phyloP scores from a whole-genome alignment of 2,888 invertebrate species.

The Cactoblastis cactorum region DNA sequence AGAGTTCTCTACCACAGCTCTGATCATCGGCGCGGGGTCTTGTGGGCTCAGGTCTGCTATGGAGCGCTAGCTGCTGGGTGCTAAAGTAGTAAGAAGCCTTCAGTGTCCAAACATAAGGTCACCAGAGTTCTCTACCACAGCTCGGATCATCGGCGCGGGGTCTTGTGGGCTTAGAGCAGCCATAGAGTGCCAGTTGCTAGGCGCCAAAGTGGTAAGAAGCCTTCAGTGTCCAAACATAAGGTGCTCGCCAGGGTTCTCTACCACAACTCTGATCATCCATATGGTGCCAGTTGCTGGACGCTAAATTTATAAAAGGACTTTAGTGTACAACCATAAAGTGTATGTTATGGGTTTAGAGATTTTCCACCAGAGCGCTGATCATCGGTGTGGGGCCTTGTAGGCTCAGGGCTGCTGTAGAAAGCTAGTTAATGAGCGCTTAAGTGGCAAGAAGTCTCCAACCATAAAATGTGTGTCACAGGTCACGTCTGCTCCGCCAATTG shows the following conservation, averaged over 20 bases:
- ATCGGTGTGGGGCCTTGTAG: not conserved
- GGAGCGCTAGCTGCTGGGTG: conserved; percentile 96
- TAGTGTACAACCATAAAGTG: too few species aligned
- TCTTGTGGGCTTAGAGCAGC: conserved; percentile 85
- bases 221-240: too few species aligned
- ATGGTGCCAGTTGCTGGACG: conserved; percentile 96
- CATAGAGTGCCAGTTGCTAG: conserved; percentile 96
- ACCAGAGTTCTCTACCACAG: not conserved
- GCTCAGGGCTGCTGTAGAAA: conserved; percentile 95
- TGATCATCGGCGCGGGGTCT: not conserved
- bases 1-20: not conserved
- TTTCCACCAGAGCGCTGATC: not conserved
- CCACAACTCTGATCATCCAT: conserved; percentile 76
- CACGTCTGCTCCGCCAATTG: not conserved
- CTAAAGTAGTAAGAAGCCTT: conserved; percentile 90
- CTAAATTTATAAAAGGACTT: conserved; percentile 90
- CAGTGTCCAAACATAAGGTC: too few species aligned
- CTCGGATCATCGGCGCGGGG: not conserved
- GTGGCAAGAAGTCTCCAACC: conserved; percentile 86
- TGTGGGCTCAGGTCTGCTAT: conserved; percentile 89
- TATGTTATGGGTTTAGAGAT: too few species aligned
- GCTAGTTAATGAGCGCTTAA: conserved; percentile 96
- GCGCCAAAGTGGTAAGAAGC: conserved; percentile 91
- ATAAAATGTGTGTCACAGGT: too few species aligned
- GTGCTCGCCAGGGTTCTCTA: too few species aligned